Evolutionary conservation across 2,113 vertebrate genomes (phyloP).

Genomic region (Morone chrysops): DNA sequence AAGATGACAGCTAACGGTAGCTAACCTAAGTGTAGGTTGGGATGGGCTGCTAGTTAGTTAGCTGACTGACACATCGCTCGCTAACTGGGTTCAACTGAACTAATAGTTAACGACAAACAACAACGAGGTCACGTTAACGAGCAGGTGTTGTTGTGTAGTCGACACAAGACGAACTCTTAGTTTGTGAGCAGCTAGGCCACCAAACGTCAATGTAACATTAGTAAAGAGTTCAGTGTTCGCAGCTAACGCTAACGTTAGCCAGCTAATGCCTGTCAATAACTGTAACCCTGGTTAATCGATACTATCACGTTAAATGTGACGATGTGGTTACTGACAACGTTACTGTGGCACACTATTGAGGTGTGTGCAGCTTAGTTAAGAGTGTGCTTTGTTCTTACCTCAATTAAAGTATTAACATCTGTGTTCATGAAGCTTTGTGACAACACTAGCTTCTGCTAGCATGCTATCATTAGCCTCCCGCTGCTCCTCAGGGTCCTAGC

Average conservation of each 20-base stretch:
- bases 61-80: conserved; percentile 7
- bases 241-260: conserved; percentile 39
- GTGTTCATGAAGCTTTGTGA: conserved; percentile 64
- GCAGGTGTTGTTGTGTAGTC: background rate
- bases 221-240: background rate
- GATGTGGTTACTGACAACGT: background rate
- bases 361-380: too few relatives aligned
- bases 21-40: too few relatives aligned
- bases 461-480: conserved; percentile 29
- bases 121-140: too few relatives aligned
- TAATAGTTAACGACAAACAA: background rate
- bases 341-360: background rate
- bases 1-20: too few relatives aligned
- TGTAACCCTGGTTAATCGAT: conserved; percentile 1
- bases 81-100: background rate
- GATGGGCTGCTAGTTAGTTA: too few relatives aligned
- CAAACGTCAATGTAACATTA: background rate
- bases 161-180: rapidly evolving
- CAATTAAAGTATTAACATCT: conserved; percentile 50
- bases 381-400: conserved; percentile 69
- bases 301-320: background rate
- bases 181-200: too few relatives aligned
- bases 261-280: conserved; percentile 32
- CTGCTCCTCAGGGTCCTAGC: conserved; percentile 55
- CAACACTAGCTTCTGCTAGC: conserved; percentile 60